A percentile compares a stretch with the other conserved stretches of the same genome.
Conservation (phyloP, 2,113 vertebrate species). For the Ophthalmolycus amberensis region DNA sequence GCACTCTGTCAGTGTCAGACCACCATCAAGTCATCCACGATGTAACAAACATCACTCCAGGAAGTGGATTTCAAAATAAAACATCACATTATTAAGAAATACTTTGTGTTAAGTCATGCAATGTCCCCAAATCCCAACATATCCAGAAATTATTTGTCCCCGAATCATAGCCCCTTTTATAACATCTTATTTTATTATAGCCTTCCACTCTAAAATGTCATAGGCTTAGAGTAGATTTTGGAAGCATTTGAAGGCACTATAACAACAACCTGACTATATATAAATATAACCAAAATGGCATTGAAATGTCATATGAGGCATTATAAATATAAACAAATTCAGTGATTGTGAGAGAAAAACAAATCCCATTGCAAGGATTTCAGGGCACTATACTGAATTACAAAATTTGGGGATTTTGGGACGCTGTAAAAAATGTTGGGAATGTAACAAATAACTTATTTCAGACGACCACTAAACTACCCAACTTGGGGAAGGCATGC, state of each 20-base stretch:
- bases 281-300: background rate
- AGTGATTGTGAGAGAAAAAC: background rate
- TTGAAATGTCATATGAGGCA: background rate
- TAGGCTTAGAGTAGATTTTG: background rate
- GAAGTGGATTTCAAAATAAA: conserved; percentile 66
- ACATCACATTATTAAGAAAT: background rate
- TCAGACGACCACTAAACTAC: background rate
- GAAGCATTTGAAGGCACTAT: background rate
- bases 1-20: conserved; percentile 80
- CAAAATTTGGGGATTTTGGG: background rate
- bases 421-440: background rate
- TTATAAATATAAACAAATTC: background rate
- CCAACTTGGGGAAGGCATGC: background rate
- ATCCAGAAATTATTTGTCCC: background rate
- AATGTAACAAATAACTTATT: background rate
- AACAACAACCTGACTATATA: background rate
- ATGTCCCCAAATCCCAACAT: background rate
- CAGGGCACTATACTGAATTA: background rate
- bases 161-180: background rate
- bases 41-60: background rate
- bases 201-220: background rate
- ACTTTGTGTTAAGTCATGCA: background rate
- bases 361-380: background rate
- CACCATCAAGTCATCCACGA: conserved; percentile 28
- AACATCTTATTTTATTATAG: background rate